Evolutionary conservation across 2,113 vertebrate genomes (phyloP).

Genomic region (Calonectris borealis): DNA sequence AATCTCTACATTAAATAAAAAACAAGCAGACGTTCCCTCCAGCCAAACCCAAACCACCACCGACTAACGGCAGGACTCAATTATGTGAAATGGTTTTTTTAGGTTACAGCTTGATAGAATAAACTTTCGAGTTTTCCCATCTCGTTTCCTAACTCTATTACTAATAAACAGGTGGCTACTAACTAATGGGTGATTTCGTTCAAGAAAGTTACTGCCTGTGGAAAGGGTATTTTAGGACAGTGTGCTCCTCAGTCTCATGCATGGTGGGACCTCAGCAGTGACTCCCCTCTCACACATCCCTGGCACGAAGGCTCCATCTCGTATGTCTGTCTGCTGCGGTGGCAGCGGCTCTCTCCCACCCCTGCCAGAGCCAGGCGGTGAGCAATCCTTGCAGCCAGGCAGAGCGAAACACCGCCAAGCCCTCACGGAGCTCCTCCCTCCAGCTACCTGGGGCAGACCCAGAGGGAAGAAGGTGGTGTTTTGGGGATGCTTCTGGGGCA

Average conservation of each 20-base stretch:
- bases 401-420: background rate
- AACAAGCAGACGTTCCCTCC: background rate
- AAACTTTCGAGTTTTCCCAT: background rate
- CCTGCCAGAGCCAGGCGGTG: background rate
- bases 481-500: background rate
- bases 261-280: fast-evolving
- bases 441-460: background rate
- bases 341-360: background rate
- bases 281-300: background rate
- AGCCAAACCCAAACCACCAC: background rate
- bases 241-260: background rate
- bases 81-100: background rate
- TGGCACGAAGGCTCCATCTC: background rate
- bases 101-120: background rate
- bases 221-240: background rate
- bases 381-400: background rate
- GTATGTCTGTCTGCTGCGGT: fast-evolving
- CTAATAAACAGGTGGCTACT: background rate
- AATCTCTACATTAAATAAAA: constrained; percentile 5
- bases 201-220: background rate
- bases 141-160: background rate
- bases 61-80: background rate
- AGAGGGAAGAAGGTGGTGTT: background rate
- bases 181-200: background rate
- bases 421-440: background rate